A percentile compares a stretch with the other conserved stretches of the same genome.
These are phyloP conservation scores for Hippocampus zosterae DNA, from an alignment of 2,113 vertebrate genomes.

Conservation along the genomic window DNA sequence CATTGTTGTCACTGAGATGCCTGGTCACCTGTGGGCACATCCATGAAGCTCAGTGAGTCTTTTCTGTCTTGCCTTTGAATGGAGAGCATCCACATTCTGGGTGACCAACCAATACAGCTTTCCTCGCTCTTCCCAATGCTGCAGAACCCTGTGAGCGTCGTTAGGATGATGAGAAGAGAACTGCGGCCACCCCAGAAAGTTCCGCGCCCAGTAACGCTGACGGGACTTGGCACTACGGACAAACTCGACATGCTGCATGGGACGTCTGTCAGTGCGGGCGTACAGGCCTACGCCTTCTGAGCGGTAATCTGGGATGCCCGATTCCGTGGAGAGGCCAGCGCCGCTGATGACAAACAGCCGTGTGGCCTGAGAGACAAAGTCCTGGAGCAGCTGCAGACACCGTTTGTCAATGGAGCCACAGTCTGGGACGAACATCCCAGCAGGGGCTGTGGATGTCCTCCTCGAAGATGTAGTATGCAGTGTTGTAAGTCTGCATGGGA, in stretches of 20 bases:
- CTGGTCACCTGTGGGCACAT: conserved; percentile 83
- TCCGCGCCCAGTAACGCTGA: conserved; percentile 94
- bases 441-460: conserved; percentile 38
- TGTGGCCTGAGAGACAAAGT: conserved; percentile 75
- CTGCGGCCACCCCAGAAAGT: conserved; percentile 90
- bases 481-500: conserved; percentile 28
- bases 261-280: conserved; percentile 80
- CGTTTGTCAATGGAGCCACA: conserved; percentile 70
- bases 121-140: conserved; percentile 80
- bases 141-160: conserved; percentile 76
- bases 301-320: conserved; percentile 93
- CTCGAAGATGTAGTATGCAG: conserved; percentile 22
- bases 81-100: conserved; percentile 93
- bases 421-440: conserved; percentile 77
- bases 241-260: conserved; percentile 85
- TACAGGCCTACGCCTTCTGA: conserved; percentile 91
- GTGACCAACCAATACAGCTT: conserved; percentile 94
- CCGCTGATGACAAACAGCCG: conserved; percentile 85
- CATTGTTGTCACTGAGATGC: neutral
- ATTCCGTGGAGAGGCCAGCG: conserved; percentile 93
- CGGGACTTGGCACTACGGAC: conserved; percentile 77
- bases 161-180: conserved; percentile 89
- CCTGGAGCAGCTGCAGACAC: conserved; percentile 79
- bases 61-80: conserved; percentile 85
- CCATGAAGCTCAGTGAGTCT: conserved; percentile 88